Conservation (phyloP, 2,113 vertebrate genomes). For the Ciconia boyciana region DNA sequence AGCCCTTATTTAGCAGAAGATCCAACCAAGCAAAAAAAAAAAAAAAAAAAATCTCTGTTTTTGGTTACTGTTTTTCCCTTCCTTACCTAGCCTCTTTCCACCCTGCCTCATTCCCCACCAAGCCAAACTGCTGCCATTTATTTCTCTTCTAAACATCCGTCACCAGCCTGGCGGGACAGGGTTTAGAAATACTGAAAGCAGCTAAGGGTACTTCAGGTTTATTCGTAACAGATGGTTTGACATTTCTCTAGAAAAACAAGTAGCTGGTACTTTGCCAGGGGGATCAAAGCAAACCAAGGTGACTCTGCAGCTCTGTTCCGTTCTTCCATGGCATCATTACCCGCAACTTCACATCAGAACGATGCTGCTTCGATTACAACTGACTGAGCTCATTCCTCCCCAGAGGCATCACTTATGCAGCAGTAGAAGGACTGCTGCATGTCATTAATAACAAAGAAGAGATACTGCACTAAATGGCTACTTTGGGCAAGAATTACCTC, state of each 20-base stretch:
- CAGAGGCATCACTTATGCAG: not conserved
- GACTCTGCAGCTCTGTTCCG: not conserved
- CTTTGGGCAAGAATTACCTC: conserved; percentile 68
- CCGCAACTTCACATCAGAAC: not conserved
- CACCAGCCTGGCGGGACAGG: not conserved
- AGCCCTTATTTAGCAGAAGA: not conserved
- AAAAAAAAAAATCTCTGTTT: not conserved
- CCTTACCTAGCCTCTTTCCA: not conserved
- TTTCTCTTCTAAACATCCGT: not conserved
- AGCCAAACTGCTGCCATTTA: not conserved
- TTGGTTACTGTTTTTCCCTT: not conserved
- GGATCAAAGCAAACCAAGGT: conserved; percentile 12
- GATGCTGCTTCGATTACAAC: not conserved
- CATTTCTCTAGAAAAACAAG: not conserved
- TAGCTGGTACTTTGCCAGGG: not conserved
- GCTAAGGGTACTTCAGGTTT: not conserved
- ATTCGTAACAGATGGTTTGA: not conserved
- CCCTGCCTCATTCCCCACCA: not conserved
- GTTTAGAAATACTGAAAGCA: not conserved
- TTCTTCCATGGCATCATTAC: not conserved
- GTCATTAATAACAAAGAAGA: not conserved
- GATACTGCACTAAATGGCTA: not conserved
- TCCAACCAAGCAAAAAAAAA: not conserved
- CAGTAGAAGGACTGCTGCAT: not conserved
- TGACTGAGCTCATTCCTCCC: not conserved